These are phyloP conservation scores for Orthosia gracilis DNA, from an alignment of 2,888 invertebrate genomes.

Conservation along the genomic window DNA sequence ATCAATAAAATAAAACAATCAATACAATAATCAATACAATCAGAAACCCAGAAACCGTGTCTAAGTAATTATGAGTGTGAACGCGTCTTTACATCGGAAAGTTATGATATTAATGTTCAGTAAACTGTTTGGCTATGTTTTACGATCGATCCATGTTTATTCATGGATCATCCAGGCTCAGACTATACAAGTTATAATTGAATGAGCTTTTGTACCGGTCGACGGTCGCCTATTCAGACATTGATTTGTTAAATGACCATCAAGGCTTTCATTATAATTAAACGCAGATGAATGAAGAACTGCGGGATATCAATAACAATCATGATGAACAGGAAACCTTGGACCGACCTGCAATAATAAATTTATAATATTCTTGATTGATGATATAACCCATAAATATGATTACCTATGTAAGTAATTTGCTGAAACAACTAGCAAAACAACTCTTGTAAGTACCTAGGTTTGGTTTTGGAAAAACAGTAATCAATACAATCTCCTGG, in stretches of 20 bases:
- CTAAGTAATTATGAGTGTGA: not conserved
- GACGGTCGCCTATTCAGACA: slow-evolving; percentile 1
- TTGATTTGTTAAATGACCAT: slow-evolving; percentile 28
- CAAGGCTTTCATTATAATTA: slow-evolving; percentile 16
- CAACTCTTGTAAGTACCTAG: too few relatives aligned
- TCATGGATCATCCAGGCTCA: slow-evolving; percentile 19
- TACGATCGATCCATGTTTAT: slow-evolving; percentile 48
- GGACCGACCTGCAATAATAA: not conserved
- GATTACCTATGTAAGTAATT: too few relatives aligned
- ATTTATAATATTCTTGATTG: not conserved
- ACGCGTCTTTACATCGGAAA: slow-evolving; percentile 21
- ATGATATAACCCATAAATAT: not conserved
- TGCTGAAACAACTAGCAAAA: not conserved
- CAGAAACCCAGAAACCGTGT: too few relatives aligned
- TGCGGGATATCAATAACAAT: slow-evolving; percentile 35
- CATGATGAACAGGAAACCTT: slow-evolving; percentile 32
- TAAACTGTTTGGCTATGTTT: slow-evolving; percentile 24
- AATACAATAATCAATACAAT: too few relatives aligned
- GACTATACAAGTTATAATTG: slow-evolving; percentile 29
- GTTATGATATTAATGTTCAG: slow-evolving; percentile 31
- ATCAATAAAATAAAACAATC: too few relatives aligned
- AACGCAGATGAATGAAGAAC: slow-evolving; percentile 27
- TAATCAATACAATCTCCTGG: too few relatives aligned
- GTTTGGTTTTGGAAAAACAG: too few relatives aligned
- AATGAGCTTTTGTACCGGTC: slow-evolving; percentile 10